Conservation (phyloP, 2,888 invertebrate species). For the Gonocerus acuteangulatus region DNA sequence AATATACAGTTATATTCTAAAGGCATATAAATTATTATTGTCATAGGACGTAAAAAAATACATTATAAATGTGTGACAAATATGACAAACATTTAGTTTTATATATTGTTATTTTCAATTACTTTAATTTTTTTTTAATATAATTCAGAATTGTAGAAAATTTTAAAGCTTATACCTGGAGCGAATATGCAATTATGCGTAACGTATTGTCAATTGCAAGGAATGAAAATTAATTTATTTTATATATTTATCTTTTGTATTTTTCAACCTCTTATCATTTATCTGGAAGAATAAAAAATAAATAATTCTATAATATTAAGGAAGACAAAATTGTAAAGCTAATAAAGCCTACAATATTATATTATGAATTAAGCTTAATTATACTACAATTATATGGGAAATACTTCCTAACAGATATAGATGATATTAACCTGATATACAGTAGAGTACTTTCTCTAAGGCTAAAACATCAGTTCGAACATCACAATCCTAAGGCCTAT, state of each 20-base stretch:
- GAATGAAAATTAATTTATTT: slow-evolving; percentile 8
- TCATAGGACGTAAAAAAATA: slow-evolving; percentile 22
- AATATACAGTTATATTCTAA: slow-evolving; percentile 11
- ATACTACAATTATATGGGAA: slow-evolving; percentile 10
- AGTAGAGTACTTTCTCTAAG: too few relatives aligned
- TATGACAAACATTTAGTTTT: slow-evolving; percentile 16
- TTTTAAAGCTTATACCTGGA: slow-evolving; percentile 22
- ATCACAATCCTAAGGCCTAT: slow-evolving; percentile 10
- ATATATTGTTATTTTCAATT: slow-evolving; percentile 6
- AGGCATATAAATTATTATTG: slow-evolving; percentile 10
- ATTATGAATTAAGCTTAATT: slow-evolving; percentile 11
- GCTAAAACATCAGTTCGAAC: slow-evolving; percentile 11
- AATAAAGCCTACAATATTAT: slow-evolving; percentile 7
- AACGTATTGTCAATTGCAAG: slow-evolving; percentile 18
- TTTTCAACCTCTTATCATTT: background rate
- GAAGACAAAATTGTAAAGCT: slow-evolving; percentile 20
- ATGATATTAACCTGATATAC: too few relatives aligned
- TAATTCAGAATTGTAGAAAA: slow-evolving; percentile 14
- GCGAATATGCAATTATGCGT: slow-evolving; percentile 14
- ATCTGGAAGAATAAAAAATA: slow-evolving; percentile 7
- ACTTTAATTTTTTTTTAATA: background rate
- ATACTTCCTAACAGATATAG: slow-evolving; percentile 4
- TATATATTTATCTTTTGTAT: background rate
- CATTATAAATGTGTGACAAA: slow-evolving; percentile 19
- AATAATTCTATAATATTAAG: background rate